Evolutionary conservation across 2,888 invertebrate species (phyloP).

Genomic region (Dynastes grantii): DNA sequence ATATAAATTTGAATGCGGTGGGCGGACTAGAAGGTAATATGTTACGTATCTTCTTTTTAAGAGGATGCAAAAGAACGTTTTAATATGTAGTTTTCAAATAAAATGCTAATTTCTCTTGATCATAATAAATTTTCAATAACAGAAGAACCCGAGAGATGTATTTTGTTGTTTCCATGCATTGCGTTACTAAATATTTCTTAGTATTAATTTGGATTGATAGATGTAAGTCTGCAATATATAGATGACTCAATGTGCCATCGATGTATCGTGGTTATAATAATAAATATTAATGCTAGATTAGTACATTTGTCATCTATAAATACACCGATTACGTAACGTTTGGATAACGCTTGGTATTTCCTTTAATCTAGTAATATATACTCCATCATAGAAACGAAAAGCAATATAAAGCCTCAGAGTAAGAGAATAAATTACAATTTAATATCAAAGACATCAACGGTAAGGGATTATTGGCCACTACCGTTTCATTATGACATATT

Average conservation of each 20-base stretch:
- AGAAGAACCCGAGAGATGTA: no score
- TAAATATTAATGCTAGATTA: conserved; percentile 26
- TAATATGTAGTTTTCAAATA: no score
- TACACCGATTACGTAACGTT: conserved; percentile 16
- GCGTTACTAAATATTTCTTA: no score
- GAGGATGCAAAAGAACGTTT: no score
- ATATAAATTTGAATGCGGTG: conserved; percentile 7
- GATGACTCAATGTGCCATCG: no score
- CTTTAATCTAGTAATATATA: conserved; percentile 23
- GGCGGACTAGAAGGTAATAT: conserved; percentile 4
- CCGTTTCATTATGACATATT: conserved; percentile 10
- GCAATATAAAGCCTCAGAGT: not conserved
- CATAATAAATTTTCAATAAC: no score
- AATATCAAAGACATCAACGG: conserved; percentile 11
- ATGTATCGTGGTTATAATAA: not conserved
- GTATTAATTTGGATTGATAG: no score
- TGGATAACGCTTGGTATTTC: conserved; percentile 28
- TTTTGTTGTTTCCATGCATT: no score
- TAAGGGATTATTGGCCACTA: conserved; percentile 7
- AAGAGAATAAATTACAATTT: conserved; percentile 2
- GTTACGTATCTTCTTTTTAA: not conserved
- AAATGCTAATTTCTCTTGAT: no score
- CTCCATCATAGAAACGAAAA: not conserved
- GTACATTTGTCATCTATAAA: conserved; percentile 7
- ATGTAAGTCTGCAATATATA: no score